Base-by-base conservation (phyloP, 2,888 invertebrate genomes). In the Iphiclides podalirius region DNA sequence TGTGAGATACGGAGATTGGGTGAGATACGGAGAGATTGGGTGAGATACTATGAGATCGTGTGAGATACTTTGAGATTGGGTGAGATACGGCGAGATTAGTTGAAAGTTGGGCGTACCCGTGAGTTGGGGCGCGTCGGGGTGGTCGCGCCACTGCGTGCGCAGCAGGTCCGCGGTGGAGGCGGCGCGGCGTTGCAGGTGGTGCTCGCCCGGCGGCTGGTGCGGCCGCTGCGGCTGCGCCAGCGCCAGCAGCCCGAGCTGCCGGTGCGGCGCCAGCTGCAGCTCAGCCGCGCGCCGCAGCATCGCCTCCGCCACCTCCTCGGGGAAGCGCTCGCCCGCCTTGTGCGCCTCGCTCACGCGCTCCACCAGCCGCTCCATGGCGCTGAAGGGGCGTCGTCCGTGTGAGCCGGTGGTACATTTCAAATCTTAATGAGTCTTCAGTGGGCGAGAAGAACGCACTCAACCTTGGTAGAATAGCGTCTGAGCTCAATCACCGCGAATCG, bases 271-370 rank as follows among this genome's bases (percentile, higher is more conserved):
- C 6, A 84, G 63, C 0, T 64, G 64, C 17, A 60, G 53, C 45
- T 59, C 62, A 0, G 60, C 47, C 0, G 75, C 79, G 33, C 53
- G 58, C 37, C 44, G 47, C 52, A 74, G 58, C 34, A 72, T 64
- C 7, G 17, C 35, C 41, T 78, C 75, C 0, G 81, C 35, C 1
- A 78, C 38, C 0, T 70, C 72, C 1, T 74, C 75, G 0, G 77
- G 57, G 47, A 82, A 62, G 36, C 67, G 64, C 12, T 72, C 60
- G 11, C 83, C 81, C 6, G 80, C 83, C 43, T 75, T 75, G 67
- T 77, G 71, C 70, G 75, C 80, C 14, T 73, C 67, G 0, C 62
- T 63, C 6, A 86, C 53, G 0, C 78, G 76, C 1, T 47, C 39
- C 20, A 77, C 72, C 4, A 85, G 45, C 0, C 53, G 63, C 38